phyloP scores from a whole-genome alignment of 2,797 vertebrate species.

The Sandelia bainsii region DNA sequence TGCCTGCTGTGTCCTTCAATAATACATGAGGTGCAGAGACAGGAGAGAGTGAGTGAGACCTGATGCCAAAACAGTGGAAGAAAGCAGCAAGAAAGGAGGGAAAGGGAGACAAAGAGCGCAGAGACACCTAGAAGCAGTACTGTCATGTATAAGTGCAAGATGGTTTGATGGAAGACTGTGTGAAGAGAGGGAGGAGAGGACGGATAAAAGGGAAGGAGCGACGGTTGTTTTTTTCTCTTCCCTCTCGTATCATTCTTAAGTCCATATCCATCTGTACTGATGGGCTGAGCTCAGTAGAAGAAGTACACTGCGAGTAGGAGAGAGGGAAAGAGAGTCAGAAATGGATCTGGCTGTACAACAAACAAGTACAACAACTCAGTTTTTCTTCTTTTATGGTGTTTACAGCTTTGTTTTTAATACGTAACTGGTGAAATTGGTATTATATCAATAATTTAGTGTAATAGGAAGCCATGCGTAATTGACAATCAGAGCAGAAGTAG shows the following conservation, averaged over 20 bases:
- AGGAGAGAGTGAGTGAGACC: slow-evolving; percentile 61
- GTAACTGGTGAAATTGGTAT: slow-evolving; percentile 2
- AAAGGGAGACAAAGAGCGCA: slow-evolving; percentile 42
- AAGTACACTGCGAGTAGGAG: slow-evolving; percentile 82
- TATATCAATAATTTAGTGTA: slow-evolving; percentile 41
- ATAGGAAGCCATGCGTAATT: slow-evolving; percentile 32
- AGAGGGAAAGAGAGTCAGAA: slow-evolving; percentile 45
- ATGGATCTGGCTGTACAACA: slow-evolving; percentile 26
- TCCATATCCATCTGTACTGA: slow-evolving; percentile 66
- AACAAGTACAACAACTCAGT: background rate
- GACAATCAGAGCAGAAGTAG: slow-evolving; percentile 22
- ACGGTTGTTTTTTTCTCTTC: slow-evolving; percentile 65
- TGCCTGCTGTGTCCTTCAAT: slow-evolving; percentile 64
- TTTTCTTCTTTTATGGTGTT: background rate
- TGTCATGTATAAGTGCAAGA: slow-evolving; percentile 73
- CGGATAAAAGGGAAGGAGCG: slow-evolving; percentile 56
- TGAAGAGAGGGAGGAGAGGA: slow-evolving; percentile 70
- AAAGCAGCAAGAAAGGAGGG: slow-evolving; percentile 57
- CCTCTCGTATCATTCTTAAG: slow-evolving; percentile 69
- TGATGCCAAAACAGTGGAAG: slow-evolving; percentile 50
- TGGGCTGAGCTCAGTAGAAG: slow-evolving; percentile 82
- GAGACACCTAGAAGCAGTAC: slow-evolving; percentile 68
- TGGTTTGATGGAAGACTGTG: slow-evolving; percentile 77
- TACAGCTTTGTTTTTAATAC: background rate
- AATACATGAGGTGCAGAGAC: slow-evolving; percentile 75